Base-by-base conservation (phyloP, 2,888 invertebrate species). In the Dicyrtomina minuta region DNA sequence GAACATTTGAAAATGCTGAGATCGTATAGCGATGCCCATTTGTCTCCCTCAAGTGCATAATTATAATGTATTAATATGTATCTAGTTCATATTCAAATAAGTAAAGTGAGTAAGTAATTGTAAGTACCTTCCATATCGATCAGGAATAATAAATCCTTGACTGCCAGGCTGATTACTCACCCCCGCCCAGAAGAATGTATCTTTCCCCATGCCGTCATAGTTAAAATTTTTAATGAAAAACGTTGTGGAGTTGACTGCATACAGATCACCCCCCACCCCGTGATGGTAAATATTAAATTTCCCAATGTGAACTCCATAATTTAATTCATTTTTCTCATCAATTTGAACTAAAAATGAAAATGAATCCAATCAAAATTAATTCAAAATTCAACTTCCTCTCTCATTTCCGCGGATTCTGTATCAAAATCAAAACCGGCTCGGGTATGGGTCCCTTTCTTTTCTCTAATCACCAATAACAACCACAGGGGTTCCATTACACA, bases 161-260 rank as follows among this genome's bases (percentile, higher is more conserved):
- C 92, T 92, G 0, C 93, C 93, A 0, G 94, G 93, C 22, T 93
- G 84, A 79, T 90, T 91, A 13, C 79, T 78, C 0, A 90, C 86
- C n/a, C 95, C 95, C 0, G 93, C 90, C 93, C 93, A 95, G 83
- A 95, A 95, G 83, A 92, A 95, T 1, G 94, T 91, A 80, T 95
- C 95, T 12, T 90, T 90, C 0, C 93, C 94, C 55, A 91, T 90
- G 49, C 94, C 95, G 81, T 95, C 94, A 78, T 95, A 95, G 81
- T 88, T 92, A 80, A 95, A 94, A 74, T 88, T 87, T 22, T 88
- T 88, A 71, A 95, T 81, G 12, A 93, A 83, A 64, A 95, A 83
- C 0, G 92, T 93, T 81, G 87, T 90, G 79, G 92, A 90, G 80
- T 95, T 91, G 1, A 94, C 91, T 0, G 93, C 93, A 81, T 91